Evolutionary conservation across 1,140 invertebrate genomes (phyloP), one percentile per base, ranked within the genome.

Genomic region (Drosophila orena): DNA sequence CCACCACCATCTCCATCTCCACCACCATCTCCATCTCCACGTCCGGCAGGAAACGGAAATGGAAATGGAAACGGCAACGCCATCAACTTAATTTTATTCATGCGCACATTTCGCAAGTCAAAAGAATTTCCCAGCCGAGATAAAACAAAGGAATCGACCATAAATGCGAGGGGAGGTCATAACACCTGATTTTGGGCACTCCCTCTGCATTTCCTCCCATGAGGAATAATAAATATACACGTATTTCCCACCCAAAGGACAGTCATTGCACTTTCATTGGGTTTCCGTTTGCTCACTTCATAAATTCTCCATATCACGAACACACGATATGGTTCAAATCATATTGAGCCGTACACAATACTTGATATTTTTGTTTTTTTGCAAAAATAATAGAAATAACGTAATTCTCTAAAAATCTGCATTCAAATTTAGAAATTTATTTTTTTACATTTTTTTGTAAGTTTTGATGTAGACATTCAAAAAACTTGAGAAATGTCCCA

Each of bases 81-180:
- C 83, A 84, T 88, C 47, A 86, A 86, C 79, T 88, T 88, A 89
- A 88, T 86, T 86, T 86, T 86, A 86, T 86, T 86, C 85, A 86
- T 88, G 81, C 81, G 75, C 81, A 53, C 76, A 68, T 59, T 79
- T 83, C 66, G 59, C 55, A 61, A 66, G 66, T 80, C 55, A 37
- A 71, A 68, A 43, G 74, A 81, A 83, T 83, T 83, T 84, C 75
- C 79, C 77, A 52, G 49, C 64, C 68, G 27, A 79, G 79, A 84
- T 84, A 84, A 84, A 83, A 83, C 79, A 83, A 83, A 70, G 46
- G 68, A 49, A 57, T 35, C 44, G 27, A 17, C n/a, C 20, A 30
- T 14, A 20, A 38, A 27, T 22, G 54, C 27, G 53, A 60, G 60
- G 27, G 38, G 42, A 50, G 47, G 47, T 50, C 47, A 50, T 50